phyloP scores from a whole-genome alignment of 1,140 invertebrate species.

The Gryllus bimaculatus region DNA sequence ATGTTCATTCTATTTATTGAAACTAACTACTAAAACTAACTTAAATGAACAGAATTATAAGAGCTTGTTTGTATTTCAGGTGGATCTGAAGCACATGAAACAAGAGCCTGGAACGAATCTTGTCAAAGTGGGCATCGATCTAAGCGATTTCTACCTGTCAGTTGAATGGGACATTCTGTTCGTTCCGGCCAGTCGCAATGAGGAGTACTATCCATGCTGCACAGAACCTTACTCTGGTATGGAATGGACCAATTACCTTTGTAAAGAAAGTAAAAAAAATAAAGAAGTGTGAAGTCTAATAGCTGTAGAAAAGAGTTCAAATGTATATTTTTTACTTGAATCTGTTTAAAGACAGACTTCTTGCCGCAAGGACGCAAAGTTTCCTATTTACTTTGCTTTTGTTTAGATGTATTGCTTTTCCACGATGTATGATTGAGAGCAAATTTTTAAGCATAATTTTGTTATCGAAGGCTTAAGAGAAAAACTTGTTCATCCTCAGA shows the following conservation, averaged over 20 bases:
- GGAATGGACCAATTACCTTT: not conserved
- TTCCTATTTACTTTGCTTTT: too few relatives aligned
- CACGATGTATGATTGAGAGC: too few relatives aligned
- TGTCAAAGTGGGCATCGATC: constrained; percentile 73
- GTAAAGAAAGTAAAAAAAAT: too few relatives aligned
- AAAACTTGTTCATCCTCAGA: too few relatives aligned
- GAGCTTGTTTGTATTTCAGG: constrained; percentile 40
- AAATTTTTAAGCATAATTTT: too few relatives aligned
- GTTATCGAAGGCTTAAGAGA: too few relatives aligned
- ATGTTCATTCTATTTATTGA: not conserved
- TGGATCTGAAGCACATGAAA: constrained; percentile 78
- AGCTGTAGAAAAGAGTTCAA: too few relatives aligned
- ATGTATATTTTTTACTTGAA: too few relatives aligned
- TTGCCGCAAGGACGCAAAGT: too few relatives aligned
- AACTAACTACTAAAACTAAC: not conserved
- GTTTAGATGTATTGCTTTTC: too few relatives aligned
- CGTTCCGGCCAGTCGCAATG: constrained; percentile 76
- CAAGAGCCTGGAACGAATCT: constrained; percentile 64
- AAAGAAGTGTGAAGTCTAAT: too few relatives aligned
- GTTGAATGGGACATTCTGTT: constrained; percentile 94
- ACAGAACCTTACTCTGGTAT: constrained; percentile 71
- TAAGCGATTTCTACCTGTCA: constrained; percentile 83
- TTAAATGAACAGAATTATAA: not conserved
- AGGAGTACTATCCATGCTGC: constrained; percentile 80
- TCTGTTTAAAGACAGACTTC: too few relatives aligned